Percentiles rank a stretch among this genome's conserved stretches.
phyloP scores from a whole-genome alignment of 2,888 invertebrate species.

The Biston stratarius region DNA sequence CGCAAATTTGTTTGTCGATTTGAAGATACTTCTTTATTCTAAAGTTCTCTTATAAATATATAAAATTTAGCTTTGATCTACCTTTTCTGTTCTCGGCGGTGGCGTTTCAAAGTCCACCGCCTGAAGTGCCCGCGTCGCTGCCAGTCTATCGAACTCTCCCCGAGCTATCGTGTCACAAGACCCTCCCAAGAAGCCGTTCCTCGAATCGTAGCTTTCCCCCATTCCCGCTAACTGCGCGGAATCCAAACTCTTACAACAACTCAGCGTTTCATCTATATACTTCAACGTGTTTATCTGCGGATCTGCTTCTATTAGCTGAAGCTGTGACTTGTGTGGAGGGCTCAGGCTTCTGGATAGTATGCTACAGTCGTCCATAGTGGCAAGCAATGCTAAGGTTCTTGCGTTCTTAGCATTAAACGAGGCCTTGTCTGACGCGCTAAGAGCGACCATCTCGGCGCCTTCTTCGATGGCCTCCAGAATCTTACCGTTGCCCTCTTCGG shows the following conservation, averaged over 20 bases:
- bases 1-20: no score
- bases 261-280: slow-evolving; percentile 87
- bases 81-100: slow-evolving; percentile 73
- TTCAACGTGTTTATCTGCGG: slow-evolving; percentile 87
- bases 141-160: slow-evolving; percentile 73
- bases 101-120: slow-evolving; percentile 75
- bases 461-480: slow-evolving; percentile 89
- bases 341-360: slow-evolving; percentile 80
- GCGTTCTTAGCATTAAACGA: slow-evolving; percentile 78
- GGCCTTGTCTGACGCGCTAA: slow-evolving; percentile 84
- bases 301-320: slow-evolving; percentile 79
- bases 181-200: slow-evolving; percentile 78
- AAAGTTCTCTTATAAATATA: no score
- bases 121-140: slow-evolving; percentile 59
- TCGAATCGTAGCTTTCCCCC: slow-evolving; percentile 82
- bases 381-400: slow-evolving; percentile 80
- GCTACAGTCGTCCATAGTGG: slow-evolving; percentile 85
- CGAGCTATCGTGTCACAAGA: slow-evolving; percentile 80
- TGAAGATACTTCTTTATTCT: no score
- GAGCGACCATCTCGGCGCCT: slow-evolving; percentile 89
- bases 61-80: slow-evolving; percentile 35
- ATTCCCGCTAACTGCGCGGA: slow-evolving; percentile 80
- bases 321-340: slow-evolving; percentile 75
- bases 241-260: slow-evolving; percentile 81
- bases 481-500: slow-evolving; percentile 88